Base-by-base conservation (phyloP, 2,113 vertebrate genomes). In the Otolemur garnettii region DNA sequence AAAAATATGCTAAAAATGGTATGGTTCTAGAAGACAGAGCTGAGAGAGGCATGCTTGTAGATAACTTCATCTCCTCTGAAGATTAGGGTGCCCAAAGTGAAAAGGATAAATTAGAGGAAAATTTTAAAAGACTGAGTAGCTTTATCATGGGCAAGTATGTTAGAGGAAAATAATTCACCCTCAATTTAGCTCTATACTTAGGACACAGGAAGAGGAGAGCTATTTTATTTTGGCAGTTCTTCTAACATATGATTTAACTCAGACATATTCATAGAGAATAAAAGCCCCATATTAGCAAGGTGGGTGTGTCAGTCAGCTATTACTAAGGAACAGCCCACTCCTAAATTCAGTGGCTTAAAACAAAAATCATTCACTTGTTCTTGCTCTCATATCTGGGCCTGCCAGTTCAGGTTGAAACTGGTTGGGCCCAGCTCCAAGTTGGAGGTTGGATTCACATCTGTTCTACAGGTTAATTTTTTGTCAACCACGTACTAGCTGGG, bases 11-110 rank as follows among this genome's bases (percentile, higher is more conserved):
- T 59, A 69, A 93, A 78, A 81, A 75, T 75, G 10, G 77, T 95
- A 22, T 69, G 62, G 92, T 75, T 94, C 77, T 86, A 66, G 88
- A 95, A 84, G 72, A 80, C 38, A 74, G n/a, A 28, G 33, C 75
- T 0, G 11, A 79, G 66, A 95, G 74, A 42, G 74, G 45, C 7
- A 19, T 42, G 60, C 72, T 35, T 71, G 42, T 57, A 74, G 57
- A 64, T 71, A 35, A 86, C 26, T 50, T 42, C 19, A 53, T 2
- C 22, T 62, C 42, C 72, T 75, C 82, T 75, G 42, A 86, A 74
- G 77, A 50, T 15, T 12, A 30, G 1, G 6, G 0, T 21, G 64
- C 28, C 26, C 71, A 14, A 8, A 22, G 42, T 71, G 30, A 38
- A 28, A 24, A 82, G 60, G 90, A 78, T 59, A 89, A 90, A 35